Evolutionary conservation across 1,140 invertebrate genomes (phyloP).

Genomic region (Drosophila busckii): DNA sequence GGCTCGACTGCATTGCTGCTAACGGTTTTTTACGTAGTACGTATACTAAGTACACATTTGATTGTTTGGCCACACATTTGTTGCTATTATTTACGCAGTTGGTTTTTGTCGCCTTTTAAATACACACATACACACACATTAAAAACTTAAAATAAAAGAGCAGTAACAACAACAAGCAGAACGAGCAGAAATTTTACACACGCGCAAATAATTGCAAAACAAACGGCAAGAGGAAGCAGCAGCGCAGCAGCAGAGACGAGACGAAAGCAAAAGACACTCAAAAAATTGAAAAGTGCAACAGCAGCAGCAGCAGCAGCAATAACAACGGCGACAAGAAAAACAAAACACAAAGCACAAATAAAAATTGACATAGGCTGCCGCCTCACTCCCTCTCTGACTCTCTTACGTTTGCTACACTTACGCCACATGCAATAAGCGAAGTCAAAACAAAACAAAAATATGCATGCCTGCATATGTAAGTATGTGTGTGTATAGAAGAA

Average conservation of each 20-base stretch:
- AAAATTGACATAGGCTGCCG: slow-evolving; percentile 16
- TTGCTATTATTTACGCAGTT: slow-evolving; percentile 66
- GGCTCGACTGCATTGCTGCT: too few species aligned
- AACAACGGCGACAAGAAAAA: background rate
- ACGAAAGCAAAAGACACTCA: too few species aligned
- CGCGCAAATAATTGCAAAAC: slow-evolving; percentile 51
- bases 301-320: background rate
- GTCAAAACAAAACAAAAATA: too few species aligned
- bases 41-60: too few species aligned
- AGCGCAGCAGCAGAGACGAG: too few species aligned
- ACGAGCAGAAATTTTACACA: slow-evolving; percentile 24
- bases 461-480: too few species aligned
- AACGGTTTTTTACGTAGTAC: too few species aligned
- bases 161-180: slow-evolving; percentile 30
- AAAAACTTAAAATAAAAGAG: background rate
- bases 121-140: background rate
- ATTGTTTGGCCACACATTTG: slow-evolving; percentile 48
- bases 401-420: too few species aligned
- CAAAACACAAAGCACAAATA: slow-evolving; percentile 32
- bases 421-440: too few species aligned
- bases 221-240: slow-evolving; percentile 7
- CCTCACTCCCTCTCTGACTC: too few species aligned
- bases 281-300: slow-evolving; percentile 47
- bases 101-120: slow-evolving; percentile 15
- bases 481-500: too few species aligned